Base-by-base conservation (phyloP, 2,797 vertebrate species). In the Tenualosa ilisha region DNA sequence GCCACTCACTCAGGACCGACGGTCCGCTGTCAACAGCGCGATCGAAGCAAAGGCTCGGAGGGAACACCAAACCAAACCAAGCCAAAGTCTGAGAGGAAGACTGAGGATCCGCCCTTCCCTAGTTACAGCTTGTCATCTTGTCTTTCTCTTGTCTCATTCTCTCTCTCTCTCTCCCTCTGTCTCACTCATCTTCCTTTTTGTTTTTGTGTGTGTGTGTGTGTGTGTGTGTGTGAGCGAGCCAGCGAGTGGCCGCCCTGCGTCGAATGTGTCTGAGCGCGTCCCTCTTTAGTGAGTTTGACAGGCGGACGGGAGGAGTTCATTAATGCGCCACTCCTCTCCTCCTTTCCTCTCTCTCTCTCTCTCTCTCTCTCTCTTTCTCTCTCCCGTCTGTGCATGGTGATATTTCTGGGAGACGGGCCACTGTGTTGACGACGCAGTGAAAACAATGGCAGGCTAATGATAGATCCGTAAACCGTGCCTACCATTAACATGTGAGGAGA, bases 381-480 rank as follows among this genome's bases (percentile, higher is more conserved):
- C 7, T 7, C 20, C 68, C 6, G 0, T 26, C 12, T 49, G 83
- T 51, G 49, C 61, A 83, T 68, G 79, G 88, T 89, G 92, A 92
- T 92, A 90, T 93, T 93, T 93, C 90, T 92, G 91, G 92, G 89
- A 92, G 89, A 91, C 88, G 56, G 91, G 87, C 89, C 91, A 82
- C 87, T 91, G 90, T 91, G 92, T 92, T 93, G 92, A 94, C 93
- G 92, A 91, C 86, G 84, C 86, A 89, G 87, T 86, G 91, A 91
- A 93, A 93, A 92, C 88, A 90, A 89, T 90, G 87, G 89, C 84
- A 81, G 65, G 82, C 83, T 86, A 85, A 87, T 26, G 24, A 82
- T 85, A 68, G 84, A 81, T 85, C 68, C 6, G 43, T 89, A 86
- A 89, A 88, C 88, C 82, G 83, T 83, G 86, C 72, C 81, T 88